Evolutionary conservation across 1,140 invertebrate genomes (phyloP), one percentile per base, ranked within the genome.

Genomic region (Drosophila ambigua): DNA sequence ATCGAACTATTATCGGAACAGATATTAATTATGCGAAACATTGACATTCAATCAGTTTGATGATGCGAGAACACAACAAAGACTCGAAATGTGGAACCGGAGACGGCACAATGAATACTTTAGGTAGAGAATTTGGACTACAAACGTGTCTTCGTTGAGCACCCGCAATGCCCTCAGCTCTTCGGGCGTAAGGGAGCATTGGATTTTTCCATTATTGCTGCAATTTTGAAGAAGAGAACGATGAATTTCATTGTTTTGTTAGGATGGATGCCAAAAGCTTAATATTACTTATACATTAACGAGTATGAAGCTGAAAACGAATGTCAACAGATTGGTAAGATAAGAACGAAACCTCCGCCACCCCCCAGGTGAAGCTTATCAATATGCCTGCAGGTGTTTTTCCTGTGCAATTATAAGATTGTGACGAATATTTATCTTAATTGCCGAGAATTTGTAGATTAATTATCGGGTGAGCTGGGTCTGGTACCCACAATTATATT

Each of bases 81-180:
- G 35, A 59, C 28, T 59, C 46, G 35, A 39, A 39, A 39, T 39
- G 35, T 39, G 35, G 11, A 39, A 11, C 35, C 15, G 8, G 15
- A 48, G 60, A 50, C 7, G 15, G 64, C 61, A 77, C 46, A 53
- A 31, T 4, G 49, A 77, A 55, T 35, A 35, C n/a, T 26, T 8
- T 35, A 50, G 35, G 51, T 52, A 28, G n/a, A 26, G 51, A 43
- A 58, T 65, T 74, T 79, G 71, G 64, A 57, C 67, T 88, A 88
- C 83, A 69, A 88, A 88, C 83, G 72, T 88, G 72, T 88, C 83
- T 79, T 88, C 83, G 53, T 82, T 73, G 66, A 88, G 54, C 41
- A 89, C 64, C 53, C 67, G 62, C 16, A 89, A 41, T 6, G 79
- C 84, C 43, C 79, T 71, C 9, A 77, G 4, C 35, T 89, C 84